These are phyloP conservation scores for Lithobates sylvaticus DNA, from an alignment of 2,797 vertebrate genomes.

Conservation along the genomic window DNA sequence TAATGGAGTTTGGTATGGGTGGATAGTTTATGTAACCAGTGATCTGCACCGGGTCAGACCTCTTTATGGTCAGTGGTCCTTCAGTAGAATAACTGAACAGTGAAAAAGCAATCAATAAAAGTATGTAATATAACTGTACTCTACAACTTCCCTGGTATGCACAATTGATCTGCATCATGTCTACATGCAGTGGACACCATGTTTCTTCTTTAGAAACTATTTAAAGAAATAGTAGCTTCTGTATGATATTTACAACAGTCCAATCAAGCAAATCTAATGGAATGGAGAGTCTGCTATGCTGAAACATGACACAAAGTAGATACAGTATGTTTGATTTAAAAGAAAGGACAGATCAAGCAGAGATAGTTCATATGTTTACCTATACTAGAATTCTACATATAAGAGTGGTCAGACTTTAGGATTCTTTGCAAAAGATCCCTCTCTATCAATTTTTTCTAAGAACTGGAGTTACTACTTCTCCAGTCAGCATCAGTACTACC, in stretches of 20 bases:
- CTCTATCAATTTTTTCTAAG: too few species aligned
- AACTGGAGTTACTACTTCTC: too few species aligned
- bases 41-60: constrained; percentile 17
- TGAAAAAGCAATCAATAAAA: neutral
- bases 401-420: neutral
- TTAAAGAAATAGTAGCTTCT: neutral
- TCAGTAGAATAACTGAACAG: constrained; percentile 2
- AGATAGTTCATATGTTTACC: neutral
- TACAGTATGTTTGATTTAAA: neutral
- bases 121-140: neutral
- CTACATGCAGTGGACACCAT: neutral
- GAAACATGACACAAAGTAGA: neutral
- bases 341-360: too few species aligned
- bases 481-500: too few species aligned
- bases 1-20: constrained; percentile 30
- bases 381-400: neutral
- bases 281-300: too few species aligned
- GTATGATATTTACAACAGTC: neutral
- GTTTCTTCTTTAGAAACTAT: neutral
- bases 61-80: constrained; percentile 28
- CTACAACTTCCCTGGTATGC: neutral
- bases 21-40: constrained; percentile 15
- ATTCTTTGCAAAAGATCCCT: neutral
- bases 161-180: constrained; percentile 1
- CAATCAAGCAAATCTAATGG: too few species aligned